Percentiles rank a stretch among this genome's conserved stretches.
Evolutionary conservation across 2,888 invertebrate genomes (phyloP).

Genomic region (Alviniconcha strummeri): DNA sequence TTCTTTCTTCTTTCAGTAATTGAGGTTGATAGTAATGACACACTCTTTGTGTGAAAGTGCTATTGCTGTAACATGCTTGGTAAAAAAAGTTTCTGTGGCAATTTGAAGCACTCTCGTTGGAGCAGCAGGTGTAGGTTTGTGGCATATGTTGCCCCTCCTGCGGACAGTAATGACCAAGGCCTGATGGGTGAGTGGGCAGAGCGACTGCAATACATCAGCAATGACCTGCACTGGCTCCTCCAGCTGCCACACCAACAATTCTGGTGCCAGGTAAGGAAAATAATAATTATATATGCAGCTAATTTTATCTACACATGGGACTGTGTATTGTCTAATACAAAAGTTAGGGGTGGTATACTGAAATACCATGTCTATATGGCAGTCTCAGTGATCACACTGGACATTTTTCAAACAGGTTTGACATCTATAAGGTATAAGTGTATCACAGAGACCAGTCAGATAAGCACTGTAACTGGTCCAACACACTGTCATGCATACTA

Average conservation of each 20-base stretch:
- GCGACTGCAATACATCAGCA: conserved; percentile 78
- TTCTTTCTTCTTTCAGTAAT: not conserved
- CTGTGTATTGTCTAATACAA: no score
- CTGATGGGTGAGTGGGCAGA: conserved; percentile 81
- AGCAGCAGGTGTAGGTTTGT: conserved; percentile 77
- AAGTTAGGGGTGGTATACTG: no score
- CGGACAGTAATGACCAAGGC: conserved; percentile 54
- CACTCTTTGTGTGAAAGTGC: not conserved
- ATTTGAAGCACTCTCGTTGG: conserved; percentile 78
- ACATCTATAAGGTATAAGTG: no score
- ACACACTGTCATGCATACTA: no score
- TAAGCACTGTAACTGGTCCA: no score
- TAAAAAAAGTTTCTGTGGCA: not conserved
- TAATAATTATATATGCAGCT: not conserved
- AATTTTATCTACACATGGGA: no score
- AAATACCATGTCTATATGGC: no score
- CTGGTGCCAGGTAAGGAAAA: conserved; percentile 76
- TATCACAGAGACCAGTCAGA: no score
- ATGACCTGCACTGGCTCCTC: conserved; percentile 83
- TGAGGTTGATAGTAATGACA: not conserved
- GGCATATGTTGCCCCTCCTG: conserved; percentile 76
- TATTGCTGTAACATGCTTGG: no score
- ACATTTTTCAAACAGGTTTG: no score
- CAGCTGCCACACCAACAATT: conserved; percentile 79
- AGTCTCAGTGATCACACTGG: no score